Evolutionary conservation across 2,888 invertebrate species (phyloP).

Genomic region (Cinara cedri): DNA sequence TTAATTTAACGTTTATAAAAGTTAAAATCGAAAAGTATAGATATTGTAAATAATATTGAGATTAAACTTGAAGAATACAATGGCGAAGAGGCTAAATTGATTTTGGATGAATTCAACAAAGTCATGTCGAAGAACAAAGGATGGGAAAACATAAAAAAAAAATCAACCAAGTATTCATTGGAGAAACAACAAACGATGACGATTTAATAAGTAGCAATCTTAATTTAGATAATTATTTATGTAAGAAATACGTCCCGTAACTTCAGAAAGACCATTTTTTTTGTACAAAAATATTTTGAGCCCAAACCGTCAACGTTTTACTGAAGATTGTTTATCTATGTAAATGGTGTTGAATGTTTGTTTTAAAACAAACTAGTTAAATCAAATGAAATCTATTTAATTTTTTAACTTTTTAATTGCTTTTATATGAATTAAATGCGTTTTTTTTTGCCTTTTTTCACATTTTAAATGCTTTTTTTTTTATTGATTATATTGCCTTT

Average conservation of each 20-base stretch:
- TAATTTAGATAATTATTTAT: too few species aligned
- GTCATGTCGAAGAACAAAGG: background rate
- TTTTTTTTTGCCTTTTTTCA: background rate
- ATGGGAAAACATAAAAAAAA: background rate
- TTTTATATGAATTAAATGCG: background rate
- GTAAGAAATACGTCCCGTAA: too few species aligned
- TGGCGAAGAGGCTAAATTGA: background rate
- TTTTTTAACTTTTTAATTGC: background rate
- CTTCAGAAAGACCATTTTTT: too few species aligned
- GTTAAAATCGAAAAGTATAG: too few species aligned
- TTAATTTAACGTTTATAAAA: too few species aligned
- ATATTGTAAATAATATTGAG: too few species aligned
- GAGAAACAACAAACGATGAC: slow-evolving; percentile 1
- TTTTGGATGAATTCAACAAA: slow-evolving; percentile 6
- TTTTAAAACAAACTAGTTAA: too few species aligned
- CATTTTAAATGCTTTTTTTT: background rate
- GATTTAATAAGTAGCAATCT: background rate
- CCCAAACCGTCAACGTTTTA: too few species aligned
- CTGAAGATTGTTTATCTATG: too few species aligned
- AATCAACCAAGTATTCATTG: background rate
- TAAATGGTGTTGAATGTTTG: too few species aligned
- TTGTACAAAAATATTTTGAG: too few species aligned
- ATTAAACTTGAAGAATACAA: too few species aligned
- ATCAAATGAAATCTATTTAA: background rate
- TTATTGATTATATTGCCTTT: background rate